Base-by-base conservation (phyloP, 2,888 invertebrate species). In the Cantharis rustica region DNA sequence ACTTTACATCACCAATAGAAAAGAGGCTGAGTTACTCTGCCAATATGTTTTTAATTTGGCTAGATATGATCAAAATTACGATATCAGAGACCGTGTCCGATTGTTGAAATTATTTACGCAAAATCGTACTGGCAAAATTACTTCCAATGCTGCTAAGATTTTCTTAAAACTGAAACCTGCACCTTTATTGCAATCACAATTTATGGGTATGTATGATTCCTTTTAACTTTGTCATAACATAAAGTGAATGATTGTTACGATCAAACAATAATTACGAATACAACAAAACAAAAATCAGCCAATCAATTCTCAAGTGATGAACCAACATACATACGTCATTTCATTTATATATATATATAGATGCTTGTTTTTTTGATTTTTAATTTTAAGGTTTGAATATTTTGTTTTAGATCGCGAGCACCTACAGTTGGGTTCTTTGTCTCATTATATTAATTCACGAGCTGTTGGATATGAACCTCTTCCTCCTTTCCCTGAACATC, bases 41-140 rank as follows among this genome's bases (percentile, higher is more conserved):
- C 96, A 96, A 86, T 99, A 99, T 88, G 95, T 99, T 63, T 95
- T 99, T 85, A 96, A 94, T 81, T 90, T 99, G 84, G 98, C 99
- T 0, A 95, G 97, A 82, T 99, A 99, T 88, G 99, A 99, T 90
- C 95, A 95, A 82, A 98, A 97, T 89, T 99, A 99, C 86, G 99
- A 99, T 89, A 97, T 99, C 72, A 91, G 99, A 20, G 99, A 99
- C 89, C 91, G 98, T 10, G 97, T 98, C 4, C 90, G 99, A 20
- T 93, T 99, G 86, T 90, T 99, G 72, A 93, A 95, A 13, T 94
- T 94, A 79, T 93, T 97, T 82, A 91, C 96, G 26, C 92, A 95
- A 82, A 93, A 85, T 81, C 89, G 83, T 82, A 89, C 89, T 79
- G 90, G 90, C 10, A 88, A 88, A 13, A 89, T 91, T 62, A 83